Base-by-base conservation (phyloP, 2,888 invertebrate species). In the Adelognathus sp. region DNA sequence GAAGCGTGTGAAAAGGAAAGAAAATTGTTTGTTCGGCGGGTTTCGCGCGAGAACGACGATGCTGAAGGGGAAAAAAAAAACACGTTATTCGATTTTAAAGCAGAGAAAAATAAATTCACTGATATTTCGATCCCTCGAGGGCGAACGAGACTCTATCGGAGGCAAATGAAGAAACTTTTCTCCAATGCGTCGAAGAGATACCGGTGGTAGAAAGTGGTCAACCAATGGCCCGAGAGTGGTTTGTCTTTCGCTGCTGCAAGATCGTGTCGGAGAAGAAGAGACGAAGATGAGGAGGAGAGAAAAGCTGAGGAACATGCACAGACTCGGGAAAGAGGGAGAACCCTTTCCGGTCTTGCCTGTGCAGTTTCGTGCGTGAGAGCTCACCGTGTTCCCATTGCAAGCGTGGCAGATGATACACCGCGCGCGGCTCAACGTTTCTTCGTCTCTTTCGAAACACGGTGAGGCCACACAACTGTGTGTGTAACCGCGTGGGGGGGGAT, bases 151-250 rank as follows among this genome's bases (percentile, higher is more conserved):
- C 16, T 36, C 33, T 52, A 41, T 21, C 33, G 60, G 29, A 60
- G 36, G 41, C 63, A 52, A 71, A 70, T 50, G 60, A 85, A 82
- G 82, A 82, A 80, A 84, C 83, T 85, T 86, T 85, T 83, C 84
- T 85, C 82, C n/a, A n/a, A n/a, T n/a, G n/a, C 78, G 78, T 66
- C 41, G 66, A 60, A 33, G 81, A 79, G 76, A 76, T 80, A n/a
- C n/a, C 76, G 81, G 70, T 84, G 83, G 81, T 90, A 90, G 90
- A 90, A 90, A 90, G 90, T 90, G 85, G 88, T 88, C 90, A 87
- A 86, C 90, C 90, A 90, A 90, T 90, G 79, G 81, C 88, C 86
- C 85, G 81, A 69, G 79, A 70, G 76, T n/a, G n/a, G n/a, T n/a
- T n/a, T n/a, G n/a, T n/a, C n/a, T n/a, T 71, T 81, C 69, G 79